Evolutionary conservation across 2,888 invertebrate species (phyloP).

Genomic region (Patella ulyssiponensis): DNA sequence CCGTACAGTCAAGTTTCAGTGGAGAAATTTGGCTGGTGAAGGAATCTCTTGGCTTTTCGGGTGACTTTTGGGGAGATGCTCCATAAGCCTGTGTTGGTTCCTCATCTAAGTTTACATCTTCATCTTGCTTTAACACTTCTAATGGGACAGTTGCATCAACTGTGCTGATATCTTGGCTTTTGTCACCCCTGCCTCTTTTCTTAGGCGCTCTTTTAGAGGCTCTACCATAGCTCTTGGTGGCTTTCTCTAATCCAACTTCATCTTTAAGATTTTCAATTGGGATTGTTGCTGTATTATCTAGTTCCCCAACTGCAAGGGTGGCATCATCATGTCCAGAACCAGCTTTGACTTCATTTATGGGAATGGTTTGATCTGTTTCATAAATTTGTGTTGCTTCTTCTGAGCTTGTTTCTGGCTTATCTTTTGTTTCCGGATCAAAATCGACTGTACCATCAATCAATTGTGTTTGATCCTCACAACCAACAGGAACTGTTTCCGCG

Average conservation of each 20-base stretch:
- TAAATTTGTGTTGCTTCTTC: neutral
- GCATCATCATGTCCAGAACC: slow-evolving; percentile 30
- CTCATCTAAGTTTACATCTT: neutral
- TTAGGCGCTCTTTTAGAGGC: neutral
- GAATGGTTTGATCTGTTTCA: neutral
- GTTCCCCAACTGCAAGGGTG: slow-evolving; percentile 21
- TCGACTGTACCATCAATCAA: neutral
- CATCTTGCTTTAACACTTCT: slow-evolving; percentile 21
- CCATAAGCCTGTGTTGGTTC: slow-evolving; percentile 45
- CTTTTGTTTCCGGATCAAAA: neutral
- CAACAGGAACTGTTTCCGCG: slow-evolving; percentile 1
- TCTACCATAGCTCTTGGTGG: too few relatives aligned
- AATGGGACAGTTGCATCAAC: slow-evolving; percentile 15
- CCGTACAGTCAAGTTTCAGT: neutral
- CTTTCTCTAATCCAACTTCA: slow-evolving; percentile 23
- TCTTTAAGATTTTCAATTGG: slow-evolving; percentile 8
- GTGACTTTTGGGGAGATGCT: slow-evolving; percentile 32
- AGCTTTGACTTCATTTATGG: slow-evolving; percentile 18
- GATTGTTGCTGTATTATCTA: neutral
- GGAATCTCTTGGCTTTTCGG: neutral
- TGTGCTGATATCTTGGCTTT: slow-evolving; percentile 15
- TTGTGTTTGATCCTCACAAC: neutral
- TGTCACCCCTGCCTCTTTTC: slow-evolving; percentile 1
- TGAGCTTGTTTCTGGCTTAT: neutral
- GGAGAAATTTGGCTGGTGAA: neutral